Base-by-base conservation (phyloP, 2,888 invertebrate genomes). In the Crossocerus cetratus region DNA sequence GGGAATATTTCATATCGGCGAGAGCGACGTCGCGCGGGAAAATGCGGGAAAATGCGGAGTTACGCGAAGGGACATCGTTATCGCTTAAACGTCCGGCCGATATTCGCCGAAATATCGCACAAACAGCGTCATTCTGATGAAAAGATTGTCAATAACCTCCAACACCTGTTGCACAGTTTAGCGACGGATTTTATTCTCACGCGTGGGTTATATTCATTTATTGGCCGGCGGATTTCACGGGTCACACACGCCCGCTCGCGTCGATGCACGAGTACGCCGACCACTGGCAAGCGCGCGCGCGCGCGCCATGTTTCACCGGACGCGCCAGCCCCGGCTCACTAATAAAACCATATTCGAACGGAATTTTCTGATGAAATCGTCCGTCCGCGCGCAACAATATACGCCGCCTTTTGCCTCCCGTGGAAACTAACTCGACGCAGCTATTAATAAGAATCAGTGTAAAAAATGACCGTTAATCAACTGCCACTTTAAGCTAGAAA, bases 111-210 rank as follows among this genome's bases (percentile, higher is more conserved):
- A 78, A 81, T 78, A 83, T 77, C 81, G 73, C 74, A 72, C 76
- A 81, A 81, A 82, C 79, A 83, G 71, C 77, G 79, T 83, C 77
- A 82, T 83, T 71, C 79, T 72, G 81, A 79, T 75, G 84, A 84
- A 84, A 84, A 84, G 84, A 85, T 85, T 85, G 84, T 85, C 85
- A 85, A 85, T 83, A 83, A 80, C 71, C 68, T 76, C 76, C 71
- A 82, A 81, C 86, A 87, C 87, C 87, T 87, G 87, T 87, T 86
- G 87, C 86, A 74, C 80, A 83, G 83, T 86, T 86, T 83, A 86
- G 76, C 83, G 80, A 85, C 83, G 84, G 84, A 86, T 87, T 87
- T 86, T 87, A 86, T 86, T 82, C 84, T 74, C 80, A 76, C 81
- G 74, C 85, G 78, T 79, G 74, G 80, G 76, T 83, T 83, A 84